Evolutionary conservation across 2,797 vertebrate species (phyloP).

Genomic region (Furcifer pardalis): DNA sequence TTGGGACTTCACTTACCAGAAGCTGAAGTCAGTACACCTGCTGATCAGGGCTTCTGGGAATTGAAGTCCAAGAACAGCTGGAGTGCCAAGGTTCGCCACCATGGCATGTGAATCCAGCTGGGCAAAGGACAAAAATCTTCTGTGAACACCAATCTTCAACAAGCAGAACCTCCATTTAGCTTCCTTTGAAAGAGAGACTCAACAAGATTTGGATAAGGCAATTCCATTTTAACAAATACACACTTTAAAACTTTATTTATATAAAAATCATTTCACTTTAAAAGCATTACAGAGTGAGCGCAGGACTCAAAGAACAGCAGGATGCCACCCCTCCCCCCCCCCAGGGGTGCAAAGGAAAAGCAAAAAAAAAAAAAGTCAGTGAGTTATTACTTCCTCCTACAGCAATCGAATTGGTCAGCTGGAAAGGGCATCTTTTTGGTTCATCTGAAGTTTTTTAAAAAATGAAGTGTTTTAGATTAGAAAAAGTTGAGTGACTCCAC

Average conservation of each 20-base stretch:
- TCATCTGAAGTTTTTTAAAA: conserved; percentile 68
- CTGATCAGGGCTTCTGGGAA: no score
- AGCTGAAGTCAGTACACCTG: no score
- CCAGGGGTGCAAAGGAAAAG: conserved; percentile 54
- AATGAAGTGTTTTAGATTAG: conserved; percentile 77
- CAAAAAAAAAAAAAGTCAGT: conserved; percentile 7
- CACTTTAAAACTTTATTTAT: conserved; percentile 86
- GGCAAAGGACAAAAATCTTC: not conserved
- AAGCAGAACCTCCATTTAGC: not conserved
- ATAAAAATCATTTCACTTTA: conserved; percentile 82
- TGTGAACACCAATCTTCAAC: not conserved
- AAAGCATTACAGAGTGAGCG: conserved; percentile 79
- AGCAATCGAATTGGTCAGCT: conserved; percentile 62
- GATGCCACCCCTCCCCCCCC: not conserved
- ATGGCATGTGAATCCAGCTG: not conserved
- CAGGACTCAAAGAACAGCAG: conserved; percentile 67
- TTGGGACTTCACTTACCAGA: no score
- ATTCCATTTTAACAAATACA: conserved; percentile 54
- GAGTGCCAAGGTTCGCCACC: no score
- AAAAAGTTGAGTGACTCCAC: conserved; percentile 64
- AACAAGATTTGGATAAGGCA: conserved; percentile 28
- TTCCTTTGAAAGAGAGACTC: not conserved
- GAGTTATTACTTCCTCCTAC: conserved; percentile 49
- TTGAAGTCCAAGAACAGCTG: no score
- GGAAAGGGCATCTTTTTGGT: conserved; percentile 74